Base-by-base conservation (phyloP, 2,888 invertebrate genomes). In the Lepas anatifera region DNA sequence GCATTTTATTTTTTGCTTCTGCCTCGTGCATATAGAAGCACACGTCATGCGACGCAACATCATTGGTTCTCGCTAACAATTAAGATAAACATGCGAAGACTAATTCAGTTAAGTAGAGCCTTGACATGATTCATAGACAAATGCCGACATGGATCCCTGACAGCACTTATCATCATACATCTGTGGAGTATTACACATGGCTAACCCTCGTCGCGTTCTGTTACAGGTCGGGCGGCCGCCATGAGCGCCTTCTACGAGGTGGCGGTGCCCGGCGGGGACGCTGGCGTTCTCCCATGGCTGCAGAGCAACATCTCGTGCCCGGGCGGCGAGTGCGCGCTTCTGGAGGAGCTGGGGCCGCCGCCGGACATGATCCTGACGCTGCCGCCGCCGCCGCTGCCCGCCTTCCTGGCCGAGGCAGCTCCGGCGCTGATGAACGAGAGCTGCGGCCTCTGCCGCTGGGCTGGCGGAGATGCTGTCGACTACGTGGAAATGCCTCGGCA, bases 351-450 rank as follows among this genome's bases (percentile, higher is more conserved):
- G 73, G 89, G 87, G 11, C 89, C 89, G 0, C 92, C 92, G 0
- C 92, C 92, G 0, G 89, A 92, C 80, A 87, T 85, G 71, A 91
- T 92, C 74, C 82, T 91, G 69, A 87, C 87, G 76, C 87, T 92
- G 83, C 92, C 92, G 11, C 92, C 92, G 58, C 92, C 92, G 0
- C 92, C 92, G 0, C 82, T 90, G 74, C 92, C 92, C 4, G 84
- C 87, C 1, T 91, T 90, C 80, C 82, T 92, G 70, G 83, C 84
- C 74, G 81, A 82, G 66, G 77, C 77, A 68, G 77, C 79, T n/a
- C 77, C 68, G 35, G 72, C 70, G 46, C 69, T 73, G 13, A 71
- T 71, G 11, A 70, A 70, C 48, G 27, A 69, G 22, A 69, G n/a
- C 35, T 73, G 73, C 46, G 70, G 69, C 52, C 75, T 76, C n/a